These are phyloP conservation scores for Habrosyne pyritoides DNA, from an alignment of 2,888 invertebrate species.

Conservation along the genomic window DNA sequence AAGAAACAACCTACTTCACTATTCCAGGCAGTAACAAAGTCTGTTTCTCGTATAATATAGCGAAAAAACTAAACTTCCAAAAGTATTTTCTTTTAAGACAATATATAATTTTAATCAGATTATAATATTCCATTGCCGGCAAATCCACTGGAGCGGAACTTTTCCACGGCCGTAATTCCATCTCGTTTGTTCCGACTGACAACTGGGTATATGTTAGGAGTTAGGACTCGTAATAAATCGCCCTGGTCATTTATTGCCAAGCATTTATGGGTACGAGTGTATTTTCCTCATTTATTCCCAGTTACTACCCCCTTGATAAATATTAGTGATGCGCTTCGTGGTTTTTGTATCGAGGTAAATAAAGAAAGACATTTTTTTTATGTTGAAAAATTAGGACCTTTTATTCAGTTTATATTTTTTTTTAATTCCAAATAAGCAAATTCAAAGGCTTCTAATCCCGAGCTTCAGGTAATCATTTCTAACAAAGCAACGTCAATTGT, in stretches of 20 bases:
- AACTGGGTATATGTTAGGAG: background rate
- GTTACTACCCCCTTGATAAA: slow-evolving; percentile 1
- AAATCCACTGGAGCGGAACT: background rate
- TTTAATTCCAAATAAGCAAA: too few relatives aligned
- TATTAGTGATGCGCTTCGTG: background rate
- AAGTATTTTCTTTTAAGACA: too few relatives aligned
- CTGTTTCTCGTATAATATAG: too few relatives aligned
- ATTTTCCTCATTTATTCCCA: slow-evolving; percentile 8
- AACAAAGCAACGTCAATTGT: too few relatives aligned
- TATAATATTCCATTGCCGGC: background rate
- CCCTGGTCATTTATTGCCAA: slow-evolving; percentile 6
- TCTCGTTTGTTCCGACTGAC: slow-evolving; percentile 1
- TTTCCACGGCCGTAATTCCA: background rate
- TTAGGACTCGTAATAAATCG: background rate
- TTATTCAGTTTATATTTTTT: too few relatives aligned
- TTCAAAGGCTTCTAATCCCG: too few relatives aligned
- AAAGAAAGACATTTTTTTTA: too few relatives aligned
- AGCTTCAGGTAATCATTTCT: too few relatives aligned
- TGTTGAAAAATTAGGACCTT: too few relatives aligned
- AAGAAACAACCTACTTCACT: too few relatives aligned
- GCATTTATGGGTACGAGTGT: slow-evolving; percentile 1
- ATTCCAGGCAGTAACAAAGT: too few relatives aligned
- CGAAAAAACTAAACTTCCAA: too few relatives aligned
- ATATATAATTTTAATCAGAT: background rate
- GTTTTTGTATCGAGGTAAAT: background rate